phyloP scores from a whole-genome alignment of 2,113 vertebrate genomes.

The Saccopteryx bilineata region DNA sequence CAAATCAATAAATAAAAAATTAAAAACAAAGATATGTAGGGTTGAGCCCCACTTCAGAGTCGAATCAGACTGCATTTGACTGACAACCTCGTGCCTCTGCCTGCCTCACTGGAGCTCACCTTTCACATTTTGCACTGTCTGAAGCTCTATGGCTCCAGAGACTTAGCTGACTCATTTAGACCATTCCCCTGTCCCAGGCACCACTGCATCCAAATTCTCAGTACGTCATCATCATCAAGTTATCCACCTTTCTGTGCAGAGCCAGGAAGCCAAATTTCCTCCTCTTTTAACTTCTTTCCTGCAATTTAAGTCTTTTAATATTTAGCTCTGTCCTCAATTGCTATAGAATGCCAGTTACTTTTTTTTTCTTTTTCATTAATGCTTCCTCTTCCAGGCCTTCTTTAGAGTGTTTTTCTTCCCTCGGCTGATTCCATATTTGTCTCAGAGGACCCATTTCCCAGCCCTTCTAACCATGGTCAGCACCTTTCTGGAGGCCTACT shows the following conservation, averaged over 20 bases:
- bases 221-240: not conserved
- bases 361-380: slow-evolving; percentile 28
- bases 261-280: slow-evolving; percentile 18
- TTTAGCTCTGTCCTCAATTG: slow-evolving; percentile 11
- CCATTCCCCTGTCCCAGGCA: not conserved
- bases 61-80: not conserved
- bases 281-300: slow-evolving; percentile 24
- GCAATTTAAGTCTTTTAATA: slow-evolving; percentile 33
- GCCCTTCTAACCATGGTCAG: not conserved
- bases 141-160: not conserved
- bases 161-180: not conserved
- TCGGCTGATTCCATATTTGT: not conserved
- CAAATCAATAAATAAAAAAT: too few species aligned
- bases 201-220: not conserved
- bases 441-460: not conserved
- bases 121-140: not conserved
- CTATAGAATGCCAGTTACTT: not conserved
- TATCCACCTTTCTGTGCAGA: not conserved
- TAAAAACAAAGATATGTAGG: not conserved
- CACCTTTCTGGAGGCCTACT: not conserved
- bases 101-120: not conserved
- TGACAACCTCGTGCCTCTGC: not conserved
- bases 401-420: slow-evolving; percentile 32
- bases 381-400: not conserved
- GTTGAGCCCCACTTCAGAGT: not conserved